A percentile compares a stretch with the other conserved stretches of the same genome.
phyloP scores from a whole-genome alignment of 2,888 invertebrate species.

The Melinaea marsaeus region DNA sequence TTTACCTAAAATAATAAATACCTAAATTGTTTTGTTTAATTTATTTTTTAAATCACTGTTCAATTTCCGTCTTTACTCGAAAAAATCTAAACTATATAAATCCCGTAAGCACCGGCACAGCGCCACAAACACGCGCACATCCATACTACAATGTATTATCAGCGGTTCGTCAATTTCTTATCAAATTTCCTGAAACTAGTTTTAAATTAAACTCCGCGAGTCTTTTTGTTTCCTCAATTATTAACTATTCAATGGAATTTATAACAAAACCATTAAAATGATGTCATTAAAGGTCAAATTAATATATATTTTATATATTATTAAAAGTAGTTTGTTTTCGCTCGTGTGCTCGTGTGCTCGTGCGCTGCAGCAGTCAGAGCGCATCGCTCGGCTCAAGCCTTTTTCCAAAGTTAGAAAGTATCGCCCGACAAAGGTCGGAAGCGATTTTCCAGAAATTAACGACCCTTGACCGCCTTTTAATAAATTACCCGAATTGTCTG shows the following conservation, averaged over 20 bases:
- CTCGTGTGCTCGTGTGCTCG: constrained; percentile 19
- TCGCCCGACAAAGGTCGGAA: constrained; percentile 72
- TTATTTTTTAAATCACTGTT: too few relatives aligned
- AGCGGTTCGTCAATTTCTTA: constrained; percentile 12
- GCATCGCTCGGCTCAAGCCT: constrained; percentile 37
- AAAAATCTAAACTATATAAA: too few relatives aligned
- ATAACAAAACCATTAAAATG: too few relatives aligned
- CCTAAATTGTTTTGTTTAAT: too few relatives aligned
- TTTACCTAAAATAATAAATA: too few relatives aligned
- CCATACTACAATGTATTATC: constrained; percentile 7
- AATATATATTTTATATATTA: too few relatives aligned
- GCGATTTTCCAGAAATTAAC: constrained; percentile 63
- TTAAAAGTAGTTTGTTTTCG: constrained; percentile 8
- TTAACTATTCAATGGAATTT: too few relatives aligned
- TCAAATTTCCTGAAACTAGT: constrained; percentile 18
- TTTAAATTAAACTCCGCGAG: constrained; percentile 14
- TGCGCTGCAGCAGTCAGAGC: constrained; percentile 45
- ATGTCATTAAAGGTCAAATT: too few relatives aligned
- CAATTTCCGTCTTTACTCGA: too few relatives aligned
- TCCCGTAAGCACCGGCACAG: too few relatives aligned
- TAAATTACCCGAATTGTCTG: background rate
- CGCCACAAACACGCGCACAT: too few relatives aligned
- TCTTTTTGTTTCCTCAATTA: constrained; percentile 7
- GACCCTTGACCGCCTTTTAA: constrained; percentile 57
- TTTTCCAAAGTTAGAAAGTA: constrained; percentile 58